Evolutionary conservation across 2,797 vertebrate species (phyloP).

Genomic region (Melanotaenia maccullochi): DNA sequence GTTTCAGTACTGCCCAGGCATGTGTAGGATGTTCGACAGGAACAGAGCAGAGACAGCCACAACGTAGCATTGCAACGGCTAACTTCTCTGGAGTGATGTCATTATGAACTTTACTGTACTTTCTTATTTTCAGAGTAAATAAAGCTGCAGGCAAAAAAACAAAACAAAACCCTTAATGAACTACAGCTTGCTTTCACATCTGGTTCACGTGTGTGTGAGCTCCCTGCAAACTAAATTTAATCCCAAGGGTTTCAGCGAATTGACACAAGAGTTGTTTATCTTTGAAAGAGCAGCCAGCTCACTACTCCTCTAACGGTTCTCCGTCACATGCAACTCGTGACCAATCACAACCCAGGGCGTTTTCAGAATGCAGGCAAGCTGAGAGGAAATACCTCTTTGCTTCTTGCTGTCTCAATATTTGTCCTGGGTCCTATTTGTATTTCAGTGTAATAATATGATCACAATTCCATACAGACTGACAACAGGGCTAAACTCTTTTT

Average conservation of each 20-base stretch:
- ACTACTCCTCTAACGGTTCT: constrained; percentile 50
- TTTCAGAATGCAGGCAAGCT: constrained; percentile 59
- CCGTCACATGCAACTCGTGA: constrained; percentile 57
- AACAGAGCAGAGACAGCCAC: constrained; percentile 6
- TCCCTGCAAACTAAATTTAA: constrained; percentile 40
- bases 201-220: constrained; percentile 59
- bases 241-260: constrained; percentile 25
- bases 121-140: constrained; percentile 33
- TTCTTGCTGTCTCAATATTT: constrained; percentile 26
- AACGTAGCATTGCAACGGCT: constrained; percentile 14
- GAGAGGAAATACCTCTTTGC: constrained; percentile 63
- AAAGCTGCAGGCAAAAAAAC: constrained; percentile 12
- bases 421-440: constrained; percentile 11
- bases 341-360: constrained; percentile 66
- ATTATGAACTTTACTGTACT: constrained; percentile 21
- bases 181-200: constrained; percentile 53
- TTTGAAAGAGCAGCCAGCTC: constrained; percentile 73
- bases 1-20: constrained; percentile 10
- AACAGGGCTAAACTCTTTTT: not conserved
- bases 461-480: not conserved
- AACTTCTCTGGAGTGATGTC: constrained; percentile 23
- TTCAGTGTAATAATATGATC: constrained; percentile 10
- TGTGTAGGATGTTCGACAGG: constrained; percentile 29
- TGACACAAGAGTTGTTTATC: constrained; percentile 71
- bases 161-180: constrained; percentile 15